Conservation (phyloP, 1,140 invertebrate genomes). For the Pemphigus obesinymphae region DNA sequence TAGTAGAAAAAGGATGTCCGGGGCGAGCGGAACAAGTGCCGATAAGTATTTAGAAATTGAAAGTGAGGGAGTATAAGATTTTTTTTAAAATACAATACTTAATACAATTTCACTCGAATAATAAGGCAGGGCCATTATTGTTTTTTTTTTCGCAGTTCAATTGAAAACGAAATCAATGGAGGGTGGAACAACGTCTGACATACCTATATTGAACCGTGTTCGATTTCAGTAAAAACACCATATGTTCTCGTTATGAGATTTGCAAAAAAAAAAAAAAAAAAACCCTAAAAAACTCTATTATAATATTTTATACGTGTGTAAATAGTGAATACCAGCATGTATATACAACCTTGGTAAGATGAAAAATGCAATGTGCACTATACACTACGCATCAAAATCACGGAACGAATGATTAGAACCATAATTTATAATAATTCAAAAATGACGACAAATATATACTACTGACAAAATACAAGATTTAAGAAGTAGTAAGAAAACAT, state of each 20-base stretch:
- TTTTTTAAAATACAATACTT: conserved; percentile 10
- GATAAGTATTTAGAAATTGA: background rate
- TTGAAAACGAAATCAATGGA: conserved; percentile 20
- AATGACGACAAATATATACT: too few relatives aligned
- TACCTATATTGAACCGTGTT: background rate
- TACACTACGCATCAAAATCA: too few relatives aligned
- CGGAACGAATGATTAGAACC: too few relatives aligned
- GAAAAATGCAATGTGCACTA: too few relatives aligned
- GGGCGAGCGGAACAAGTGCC: background rate
- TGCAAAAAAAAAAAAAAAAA: background rate
- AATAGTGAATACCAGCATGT: too few relatives aligned
- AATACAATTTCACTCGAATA: background rate
- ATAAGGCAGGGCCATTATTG: background rate
- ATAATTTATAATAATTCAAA: too few relatives aligned
- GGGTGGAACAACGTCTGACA: background rate
- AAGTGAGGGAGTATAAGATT: background rate
- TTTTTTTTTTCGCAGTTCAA: background rate
- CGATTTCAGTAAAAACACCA: conserved; percentile 14
- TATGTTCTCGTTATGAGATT: background rate
- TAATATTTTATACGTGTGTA: too few relatives aligned
- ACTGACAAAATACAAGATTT: too few relatives aligned
- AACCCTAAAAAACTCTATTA: too few relatives aligned
- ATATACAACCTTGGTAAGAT: too few relatives aligned
- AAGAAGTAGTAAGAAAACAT: too few relatives aligned
- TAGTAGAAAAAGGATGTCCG: conserved; percentile 9